Conservation (phyloP, 2,113 vertebrate genomes). For the Heterotis niloticus region DNA sequence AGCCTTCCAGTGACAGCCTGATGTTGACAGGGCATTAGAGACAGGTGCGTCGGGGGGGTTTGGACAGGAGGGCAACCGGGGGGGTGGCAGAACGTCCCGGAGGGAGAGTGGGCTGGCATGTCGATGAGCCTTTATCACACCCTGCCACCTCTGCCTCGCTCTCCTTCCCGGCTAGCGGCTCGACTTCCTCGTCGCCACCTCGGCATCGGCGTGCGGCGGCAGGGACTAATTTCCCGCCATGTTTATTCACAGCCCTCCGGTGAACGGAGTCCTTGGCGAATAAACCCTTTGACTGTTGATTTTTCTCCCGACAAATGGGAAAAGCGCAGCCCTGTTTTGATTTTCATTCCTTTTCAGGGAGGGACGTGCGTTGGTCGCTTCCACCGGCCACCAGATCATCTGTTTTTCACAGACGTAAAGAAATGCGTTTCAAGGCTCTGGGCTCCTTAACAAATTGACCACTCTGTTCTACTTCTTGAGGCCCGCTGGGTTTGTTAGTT, state of each 20-base stretch:
- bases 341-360: neutral
- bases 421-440: neutral
- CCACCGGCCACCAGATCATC: neutral
- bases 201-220: too few species aligned
- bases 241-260: neutral
- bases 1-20: constrained; percentile 48
- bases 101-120: constrained; percentile 24
- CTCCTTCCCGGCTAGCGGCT: neutral
- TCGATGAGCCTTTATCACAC: constrained; percentile 17
- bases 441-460: neutral
- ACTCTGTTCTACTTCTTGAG: neutral
- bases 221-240: neutral
- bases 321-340: neutral
- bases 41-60: constrained; percentile 16
- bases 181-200: neutral
- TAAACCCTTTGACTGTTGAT: neutral
- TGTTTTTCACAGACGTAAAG: neutral
- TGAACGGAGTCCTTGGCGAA: neutral
- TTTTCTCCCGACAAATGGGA: neutral
- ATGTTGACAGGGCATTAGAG: constrained; percentile 61
- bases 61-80: constrained; percentile 9
- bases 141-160: neutral
- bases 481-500: too few species aligned
- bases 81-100: constrained; percentile 13
- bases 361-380: neutral